phyloP scores from a whole-genome alignment of 2,113 vertebrate genomes.

The Grantiella picta region DNA sequence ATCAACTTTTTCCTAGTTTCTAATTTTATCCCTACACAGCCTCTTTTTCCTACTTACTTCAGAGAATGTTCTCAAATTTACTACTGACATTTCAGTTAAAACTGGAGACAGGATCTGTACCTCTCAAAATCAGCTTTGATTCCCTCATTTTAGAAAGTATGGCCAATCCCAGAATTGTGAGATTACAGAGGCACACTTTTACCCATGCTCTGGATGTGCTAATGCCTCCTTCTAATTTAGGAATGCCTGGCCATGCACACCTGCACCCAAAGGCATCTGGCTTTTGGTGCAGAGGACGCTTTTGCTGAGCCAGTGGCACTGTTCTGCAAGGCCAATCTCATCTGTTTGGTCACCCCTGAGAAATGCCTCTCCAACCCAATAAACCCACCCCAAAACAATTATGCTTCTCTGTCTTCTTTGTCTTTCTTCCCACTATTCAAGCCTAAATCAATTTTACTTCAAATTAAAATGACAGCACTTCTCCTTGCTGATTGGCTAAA shows the following conservation, averaged over 20 bases:
- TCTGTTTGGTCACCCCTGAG: not conserved
- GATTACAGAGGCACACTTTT: not conserved
- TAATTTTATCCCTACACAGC: not conserved
- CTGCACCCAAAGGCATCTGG: not conserved
- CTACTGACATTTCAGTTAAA: not conserved
- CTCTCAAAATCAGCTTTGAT: not conserved
- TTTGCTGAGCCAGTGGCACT: not conserved
- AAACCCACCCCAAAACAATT: not conserved
- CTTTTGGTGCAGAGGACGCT: not conserved
- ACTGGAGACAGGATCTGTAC: not conserved
- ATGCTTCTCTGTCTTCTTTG: not conserved
- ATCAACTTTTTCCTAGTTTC: not conserved
- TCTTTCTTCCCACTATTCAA: not conserved
- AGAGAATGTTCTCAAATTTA: not conserved
- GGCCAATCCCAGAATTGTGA: not conserved
- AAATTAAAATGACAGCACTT: not conserved
- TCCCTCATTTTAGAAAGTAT: not conserved
- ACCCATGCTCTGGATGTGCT: not conserved
- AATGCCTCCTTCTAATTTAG: not conserved
- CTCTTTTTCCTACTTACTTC: not conserved
- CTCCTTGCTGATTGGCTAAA: not conserved
- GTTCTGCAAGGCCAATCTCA: not conserved
- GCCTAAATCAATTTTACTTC: not conserved
- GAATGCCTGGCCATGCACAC: not conserved
- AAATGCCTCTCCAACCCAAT: not conserved